phyloP scores from a whole-genome alignment of 2,888 invertebrate genomes.

The Nomada goodeniana region DNA sequence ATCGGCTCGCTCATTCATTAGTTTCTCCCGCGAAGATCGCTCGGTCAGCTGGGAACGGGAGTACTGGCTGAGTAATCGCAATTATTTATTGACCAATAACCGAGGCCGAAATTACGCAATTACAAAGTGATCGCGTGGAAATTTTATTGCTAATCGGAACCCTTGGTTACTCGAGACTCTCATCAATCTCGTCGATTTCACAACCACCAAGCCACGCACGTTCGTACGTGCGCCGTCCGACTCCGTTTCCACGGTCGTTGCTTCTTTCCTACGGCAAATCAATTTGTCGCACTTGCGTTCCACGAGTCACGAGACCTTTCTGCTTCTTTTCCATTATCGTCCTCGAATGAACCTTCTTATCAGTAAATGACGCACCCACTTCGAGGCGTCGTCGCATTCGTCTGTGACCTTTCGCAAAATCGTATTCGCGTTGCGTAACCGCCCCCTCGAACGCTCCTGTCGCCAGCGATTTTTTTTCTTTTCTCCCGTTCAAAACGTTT shows the following conservation, averaged over 20 bases:
- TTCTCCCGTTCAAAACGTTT: not conserved
- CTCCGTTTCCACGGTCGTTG: not conserved
- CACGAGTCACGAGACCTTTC: not conserved
- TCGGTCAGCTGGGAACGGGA: not conserved
- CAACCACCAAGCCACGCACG: not conserved
- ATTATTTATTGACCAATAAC: constrained; percentile 17
- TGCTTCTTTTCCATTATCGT: not conserved
- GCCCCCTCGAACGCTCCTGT: not conserved
- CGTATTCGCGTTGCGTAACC: not conserved
- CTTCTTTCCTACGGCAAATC: not conserved
- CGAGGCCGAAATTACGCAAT: constrained; percentile 25
- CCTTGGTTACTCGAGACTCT: not conserved
- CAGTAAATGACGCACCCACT: not conserved
- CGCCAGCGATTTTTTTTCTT: not conserved
- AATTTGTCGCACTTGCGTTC: not conserved
- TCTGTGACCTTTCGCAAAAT: not conserved
- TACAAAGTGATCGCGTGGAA: constrained; percentile 10
- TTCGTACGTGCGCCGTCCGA: not conserved
- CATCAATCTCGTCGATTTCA: constrained; percentile 12
- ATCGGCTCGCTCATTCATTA: constrained; percentile 15
- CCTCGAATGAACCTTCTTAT: not conserved
- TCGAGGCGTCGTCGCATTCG: not conserved
- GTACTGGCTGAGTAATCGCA: not conserved
- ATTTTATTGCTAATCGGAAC: constrained; percentile 7
- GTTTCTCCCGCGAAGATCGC: not conserved